Conservation (phyloP, 1,140 invertebrate species). For the Diprion similis region DNA sequence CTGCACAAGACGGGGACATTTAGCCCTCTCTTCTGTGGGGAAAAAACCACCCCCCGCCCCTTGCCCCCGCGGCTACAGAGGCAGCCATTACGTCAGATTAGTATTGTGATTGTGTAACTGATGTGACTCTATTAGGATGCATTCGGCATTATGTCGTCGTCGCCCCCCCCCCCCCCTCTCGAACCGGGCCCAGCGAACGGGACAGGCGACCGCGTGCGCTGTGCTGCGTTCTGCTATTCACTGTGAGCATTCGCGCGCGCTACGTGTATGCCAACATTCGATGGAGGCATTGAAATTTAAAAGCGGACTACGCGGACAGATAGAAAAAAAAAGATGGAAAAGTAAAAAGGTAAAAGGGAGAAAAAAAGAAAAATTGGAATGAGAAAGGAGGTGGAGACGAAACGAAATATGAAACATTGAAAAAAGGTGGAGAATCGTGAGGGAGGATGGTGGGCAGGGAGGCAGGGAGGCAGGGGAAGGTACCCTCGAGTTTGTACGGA, state of each 20-base stretch:
- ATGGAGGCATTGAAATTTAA: slow-evolving; percentile 28
- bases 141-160: slow-evolving; percentile 40
- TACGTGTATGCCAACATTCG: slow-evolving; percentile 36
- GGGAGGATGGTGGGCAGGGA: too few species aligned
- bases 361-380: slow-evolving; percentile 9
- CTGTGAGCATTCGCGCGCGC: slow-evolving; percentile 34
- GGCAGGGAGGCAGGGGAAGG: too few species aligned
- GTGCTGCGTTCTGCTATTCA: slow-evolving; percentile 10
- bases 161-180: slow-evolving; percentile 15
- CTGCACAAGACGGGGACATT: neutral
- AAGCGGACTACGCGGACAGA: neutral
- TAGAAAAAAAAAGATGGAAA: neutral
- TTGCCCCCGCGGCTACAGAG: neutral
- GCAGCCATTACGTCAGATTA: slow-evolving; percentile 57
- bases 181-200: neutral
- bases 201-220: neutral
- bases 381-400: slow-evolving; percentile 3
- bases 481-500: too few species aligned
- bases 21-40: neutral
- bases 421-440: neutral
- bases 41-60: slow-evolving; percentile 13
- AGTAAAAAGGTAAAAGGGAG: too few species aligned
- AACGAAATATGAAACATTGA: neutral
- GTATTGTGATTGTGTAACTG: slow-evolving; percentile 62
- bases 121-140: slow-evolving; percentile 58